Conservation (phyloP, 2,888 invertebrate species). For the Amphipoea oculea region DNA sequence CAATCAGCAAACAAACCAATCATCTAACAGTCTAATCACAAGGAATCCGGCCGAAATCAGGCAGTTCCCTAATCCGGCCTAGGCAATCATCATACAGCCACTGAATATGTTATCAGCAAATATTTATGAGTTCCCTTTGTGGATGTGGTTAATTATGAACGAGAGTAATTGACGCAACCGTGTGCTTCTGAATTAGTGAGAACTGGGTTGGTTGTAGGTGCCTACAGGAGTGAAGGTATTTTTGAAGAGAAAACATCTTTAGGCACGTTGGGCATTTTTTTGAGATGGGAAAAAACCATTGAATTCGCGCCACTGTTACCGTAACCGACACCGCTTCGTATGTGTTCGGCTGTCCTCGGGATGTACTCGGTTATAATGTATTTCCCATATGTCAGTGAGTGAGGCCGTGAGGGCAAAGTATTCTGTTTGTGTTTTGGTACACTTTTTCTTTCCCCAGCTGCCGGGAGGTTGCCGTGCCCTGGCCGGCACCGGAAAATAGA, state of each 20-base stretch:
- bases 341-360: too few relatives aligned
- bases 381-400: too few relatives aligned
- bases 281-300: too few relatives aligned
- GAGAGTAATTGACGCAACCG: slow-evolving; percentile 48
- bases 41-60: slow-evolving; percentile 36
- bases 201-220: not conserved
- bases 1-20: slow-evolving; percentile 20
- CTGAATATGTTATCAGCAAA: slow-evolving; percentile 55
- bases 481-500: not conserved
- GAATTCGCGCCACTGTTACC: too few relatives aligned
- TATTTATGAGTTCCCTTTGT: slow-evolving; percentile 60
- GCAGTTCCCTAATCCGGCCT: slow-evolving; percentile 28
- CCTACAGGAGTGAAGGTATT: not conserved
- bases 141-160: slow-evolving; percentile 54
- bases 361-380: too few relatives aligned
- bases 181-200: slow-evolving; percentile 46
- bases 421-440: too few relatives aligned
- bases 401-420: too few relatives aligned
- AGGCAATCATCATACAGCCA: slow-evolving; percentile 35
- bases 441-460: not conserved
- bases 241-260: too few relatives aligned
- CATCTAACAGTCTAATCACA: slow-evolving; percentile 27
- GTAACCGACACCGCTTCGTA: too few relatives aligned
- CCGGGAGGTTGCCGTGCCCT: not conserved
- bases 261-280: too few relatives aligned